Base-by-base conservation (phyloP, 1,140 invertebrate genomes). In the Listronotus bonariensis region DNA sequence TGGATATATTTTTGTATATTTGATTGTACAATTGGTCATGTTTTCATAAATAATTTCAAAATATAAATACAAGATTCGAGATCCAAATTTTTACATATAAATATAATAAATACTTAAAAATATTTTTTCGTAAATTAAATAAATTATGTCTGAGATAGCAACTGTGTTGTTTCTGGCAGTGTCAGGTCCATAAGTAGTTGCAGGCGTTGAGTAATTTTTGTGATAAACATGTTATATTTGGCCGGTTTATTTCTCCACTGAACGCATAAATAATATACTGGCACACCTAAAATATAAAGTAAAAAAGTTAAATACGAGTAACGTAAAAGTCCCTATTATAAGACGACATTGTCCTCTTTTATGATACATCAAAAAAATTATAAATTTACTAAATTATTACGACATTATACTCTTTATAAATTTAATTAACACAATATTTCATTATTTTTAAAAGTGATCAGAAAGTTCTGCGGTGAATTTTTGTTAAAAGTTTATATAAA, bases 231-330 rank as follows among this genome's bases (percentile, higher is more conserved):
- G 51, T 81, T 68, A 64, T 82, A 84, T 10, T 71, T 68, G 14
- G 76, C 62, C 0, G 83, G 83, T 77, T 95, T 96, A 20, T 85
- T 87, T 74, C 91, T 84, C 91, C 92, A 94, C 68, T 87, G 85
- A 9, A 97, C 90, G 70, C 92, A 95, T 0, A 95, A 57, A 60
- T 91, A 87, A 78, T 97, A 98, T 1, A 97, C 89, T 5, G 96
- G 96, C 66, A 98, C 87, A 9, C 95, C 95, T 75, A 65, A 62
- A 71, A 65, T 48, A 63, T n/a, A 40, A 34, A 62, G 48, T 43
- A 18, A 3, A 41, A 57, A 11, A 26, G 5, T 3, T 26, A 26
- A 26, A 26, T 26, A 26, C 2, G 2, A 26, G 20, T 26, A 26
- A 26, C 5, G n/a, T n/a, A n/a, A n/a, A n/a, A n/a, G n/a, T n/a